Conservation (phyloP, 2,888 invertebrate species). For the Drosophila percnosoma region DNA sequence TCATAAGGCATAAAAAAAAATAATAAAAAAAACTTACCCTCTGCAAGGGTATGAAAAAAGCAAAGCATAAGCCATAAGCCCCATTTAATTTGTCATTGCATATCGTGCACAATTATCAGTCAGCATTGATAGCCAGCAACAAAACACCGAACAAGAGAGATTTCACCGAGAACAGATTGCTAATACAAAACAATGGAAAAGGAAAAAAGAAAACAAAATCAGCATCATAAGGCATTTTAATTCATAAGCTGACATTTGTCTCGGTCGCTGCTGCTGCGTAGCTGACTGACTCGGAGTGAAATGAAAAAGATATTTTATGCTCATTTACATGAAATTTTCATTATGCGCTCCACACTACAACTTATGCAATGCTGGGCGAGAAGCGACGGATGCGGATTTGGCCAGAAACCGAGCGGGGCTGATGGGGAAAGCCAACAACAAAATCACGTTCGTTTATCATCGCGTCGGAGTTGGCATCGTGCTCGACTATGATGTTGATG, state of each 20-base stretch:
- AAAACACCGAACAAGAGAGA: neutral
- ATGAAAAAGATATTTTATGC: constrained; percentile 83
- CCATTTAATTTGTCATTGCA: constrained; percentile 10
- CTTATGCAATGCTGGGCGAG: constrained; percentile 62
- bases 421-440: constrained; percentile 63
- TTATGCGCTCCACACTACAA: constrained; percentile 71
- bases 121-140: constrained; percentile 30
- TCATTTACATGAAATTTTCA: constrained; percentile 83
- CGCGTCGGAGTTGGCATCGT: constrained; percentile 66
- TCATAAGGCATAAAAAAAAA: neutral
- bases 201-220: constrained; percentile 46
- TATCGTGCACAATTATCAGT: constrained; percentile 57
- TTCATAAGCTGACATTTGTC: constrained; percentile 83
- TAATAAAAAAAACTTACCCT: neutral
- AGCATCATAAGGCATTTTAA: constrained; percentile 80
- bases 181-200: neutral
- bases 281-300: constrained; percentile 62
- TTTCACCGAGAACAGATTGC: constrained; percentile 34
- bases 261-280: constrained; percentile 52
- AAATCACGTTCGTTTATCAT: constrained; percentile 79
- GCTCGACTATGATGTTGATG: constrained; percentile 77
- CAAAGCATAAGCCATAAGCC: neutral
- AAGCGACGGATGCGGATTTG: constrained; percentile 55
- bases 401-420: constrained; percentile 15
- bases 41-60: neutral